Percentiles rank a stretch among this genome's conserved stretches.
phyloP scores from a whole-genome alignment of 1,140 invertebrate genomes.

The Nautilus pompilius region DNA sequence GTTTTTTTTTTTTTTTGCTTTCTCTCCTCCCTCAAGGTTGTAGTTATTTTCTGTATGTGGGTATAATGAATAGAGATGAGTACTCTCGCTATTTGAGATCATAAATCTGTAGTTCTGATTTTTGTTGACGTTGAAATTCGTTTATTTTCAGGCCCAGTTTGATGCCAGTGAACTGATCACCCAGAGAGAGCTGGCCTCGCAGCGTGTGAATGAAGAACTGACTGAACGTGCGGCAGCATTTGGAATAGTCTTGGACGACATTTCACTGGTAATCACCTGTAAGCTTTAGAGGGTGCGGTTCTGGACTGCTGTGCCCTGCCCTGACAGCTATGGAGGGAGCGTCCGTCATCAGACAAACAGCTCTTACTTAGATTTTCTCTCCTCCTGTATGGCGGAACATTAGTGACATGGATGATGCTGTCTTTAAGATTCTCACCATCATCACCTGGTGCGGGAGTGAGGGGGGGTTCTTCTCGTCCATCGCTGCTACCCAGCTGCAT shows the following conservation, averaged over 20 bases:
- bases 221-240: conserved; percentile 92
- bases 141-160: conserved; percentile 83
- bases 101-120: too few relatives aligned
- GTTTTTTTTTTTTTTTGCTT: too few relatives aligned
- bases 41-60: too few relatives aligned
- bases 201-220: conserved; percentile 88
- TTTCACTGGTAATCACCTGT: conserved; percentile 77
- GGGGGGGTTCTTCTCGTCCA: too few relatives aligned
- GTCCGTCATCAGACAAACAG: neutral
- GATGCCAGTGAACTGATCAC: conserved; percentile 99
- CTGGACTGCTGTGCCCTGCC: neutral
- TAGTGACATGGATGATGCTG: neutral
- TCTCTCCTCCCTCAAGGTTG: too few relatives aligned
- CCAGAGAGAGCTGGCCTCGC: conserved; percentile 95
- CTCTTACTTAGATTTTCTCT: neutral
- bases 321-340: neutral
- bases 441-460: too few relatives aligned
- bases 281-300: neutral
- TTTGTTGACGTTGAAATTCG: too few relatives aligned
- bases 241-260: conserved; percentile 97
- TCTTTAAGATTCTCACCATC: too few relatives aligned
- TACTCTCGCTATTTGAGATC: too few relatives aligned
- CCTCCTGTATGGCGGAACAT: neutral
- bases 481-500: too few relatives aligned
- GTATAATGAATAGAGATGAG: too few relatives aligned